These are phyloP conservation scores for Smittia aterrima DNA, from an alignment of 2,888 invertebrate genomes.

Conservation along the genomic window DNA sequence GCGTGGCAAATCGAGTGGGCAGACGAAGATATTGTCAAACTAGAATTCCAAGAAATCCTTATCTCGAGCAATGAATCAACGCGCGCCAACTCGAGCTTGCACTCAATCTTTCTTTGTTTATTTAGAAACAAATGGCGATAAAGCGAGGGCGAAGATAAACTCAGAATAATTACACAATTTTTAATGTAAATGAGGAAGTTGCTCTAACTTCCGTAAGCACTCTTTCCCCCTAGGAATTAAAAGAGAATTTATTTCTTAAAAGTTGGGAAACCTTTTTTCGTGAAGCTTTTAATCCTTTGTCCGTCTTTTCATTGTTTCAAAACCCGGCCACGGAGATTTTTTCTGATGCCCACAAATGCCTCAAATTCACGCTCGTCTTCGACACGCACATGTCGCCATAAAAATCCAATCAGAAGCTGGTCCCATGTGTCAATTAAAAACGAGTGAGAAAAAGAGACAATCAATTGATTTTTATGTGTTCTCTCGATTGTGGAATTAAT, in stretches of 20 bases:
- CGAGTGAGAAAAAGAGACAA: not conserved
- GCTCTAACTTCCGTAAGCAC: not conserved
- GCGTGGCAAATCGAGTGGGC: not conserved
- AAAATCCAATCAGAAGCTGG: not conserved
- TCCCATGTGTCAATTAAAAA: not conserved
- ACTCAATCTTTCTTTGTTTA: slow-evolving; percentile 7
- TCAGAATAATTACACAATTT: slow-evolving; percentile 7
- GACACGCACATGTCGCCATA: not conserved
- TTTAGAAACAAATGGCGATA: slow-evolving; percentile 1
- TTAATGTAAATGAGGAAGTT: slow-evolving; percentile 33
- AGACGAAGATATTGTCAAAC: not conserved
- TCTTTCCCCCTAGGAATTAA: not conserved
- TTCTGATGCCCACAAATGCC: not conserved
- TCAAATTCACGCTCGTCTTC: not conserved
- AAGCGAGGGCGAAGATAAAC: slow-evolving; percentile 2
- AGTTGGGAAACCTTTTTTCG: too few relatives aligned
- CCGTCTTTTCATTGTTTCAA: not conserved
- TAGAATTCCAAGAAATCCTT: not conserved
- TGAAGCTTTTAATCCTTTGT: not conserved
- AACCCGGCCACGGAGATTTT: not conserved
- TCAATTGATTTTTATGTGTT: slow-evolving; percentile 6
- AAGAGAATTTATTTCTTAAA: too few relatives aligned
- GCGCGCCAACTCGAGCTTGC: not conserved
- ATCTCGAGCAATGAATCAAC: not conserved
- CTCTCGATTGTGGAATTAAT: not conserved